Evolutionary conservation across 2,797 vertebrate genomes (phyloP).

Genomic region (Hemibagrus guttatus): DNA sequence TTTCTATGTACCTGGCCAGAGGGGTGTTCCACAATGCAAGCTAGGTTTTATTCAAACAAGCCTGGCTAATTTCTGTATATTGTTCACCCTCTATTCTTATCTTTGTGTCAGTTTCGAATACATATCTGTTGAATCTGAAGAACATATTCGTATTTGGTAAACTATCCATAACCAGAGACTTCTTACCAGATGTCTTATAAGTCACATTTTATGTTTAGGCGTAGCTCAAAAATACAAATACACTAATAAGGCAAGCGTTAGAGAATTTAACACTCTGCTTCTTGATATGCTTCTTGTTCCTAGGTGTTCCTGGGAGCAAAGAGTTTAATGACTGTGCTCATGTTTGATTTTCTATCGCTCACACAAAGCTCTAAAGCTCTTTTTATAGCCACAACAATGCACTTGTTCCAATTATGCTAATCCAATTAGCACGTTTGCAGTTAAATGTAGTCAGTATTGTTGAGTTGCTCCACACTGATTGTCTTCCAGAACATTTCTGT

Average conservation of each 20-base stretch:
- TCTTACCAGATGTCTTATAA: not conserved
- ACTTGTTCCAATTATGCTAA: not conserved
- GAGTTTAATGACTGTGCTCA: not conserved
- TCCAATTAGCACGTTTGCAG: slow-evolving; percentile 13
- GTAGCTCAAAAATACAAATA: not conserved
- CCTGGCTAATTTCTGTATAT: not conserved
- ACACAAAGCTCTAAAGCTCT: not conserved
- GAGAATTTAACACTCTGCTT: not conserved
- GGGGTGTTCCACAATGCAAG: not conserved
- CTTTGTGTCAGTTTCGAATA: too few species aligned
- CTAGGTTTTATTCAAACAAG: not conserved
- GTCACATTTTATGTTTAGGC: not conserved
- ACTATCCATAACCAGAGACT: not conserved
- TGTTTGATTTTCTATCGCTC: not conserved
- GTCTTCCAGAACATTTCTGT: slow-evolving; percentile 1
- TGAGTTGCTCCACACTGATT: not conserved
- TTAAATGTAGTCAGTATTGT: not conserved
- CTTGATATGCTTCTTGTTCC: not conserved
- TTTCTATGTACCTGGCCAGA: not conserved
- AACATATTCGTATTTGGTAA: not conserved
- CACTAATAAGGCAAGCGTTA: not conserved
- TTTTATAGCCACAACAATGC: not conserved
- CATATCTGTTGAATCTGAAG: not conserved
- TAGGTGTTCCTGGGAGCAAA: not conserved
- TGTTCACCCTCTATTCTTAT: too few species aligned